Conservation (phyloP, 1,140 invertebrate species). For the Scylla paramamosain region DNA sequence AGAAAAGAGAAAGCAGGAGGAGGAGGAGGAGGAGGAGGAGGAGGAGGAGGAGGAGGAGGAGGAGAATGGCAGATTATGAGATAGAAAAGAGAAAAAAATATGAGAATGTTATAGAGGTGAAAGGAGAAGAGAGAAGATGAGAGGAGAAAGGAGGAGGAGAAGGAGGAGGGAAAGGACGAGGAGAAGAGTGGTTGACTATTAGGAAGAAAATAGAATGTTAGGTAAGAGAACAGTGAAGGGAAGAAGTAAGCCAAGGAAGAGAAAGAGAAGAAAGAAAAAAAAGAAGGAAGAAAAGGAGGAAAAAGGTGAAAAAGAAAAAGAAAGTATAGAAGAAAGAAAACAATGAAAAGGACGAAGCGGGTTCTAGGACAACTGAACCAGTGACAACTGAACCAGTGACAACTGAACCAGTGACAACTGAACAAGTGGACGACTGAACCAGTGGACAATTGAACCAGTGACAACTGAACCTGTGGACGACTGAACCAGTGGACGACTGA, state of each 20-base stretch:
- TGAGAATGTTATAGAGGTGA: not conserved
- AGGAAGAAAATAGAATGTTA: not conserved
- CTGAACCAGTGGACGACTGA: no score
- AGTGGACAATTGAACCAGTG: no score
- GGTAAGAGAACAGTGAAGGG: not conserved
- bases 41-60: slow-evolving; percentile 9
- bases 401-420: no score
- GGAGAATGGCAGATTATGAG: not conserved
- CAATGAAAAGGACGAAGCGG: no score
- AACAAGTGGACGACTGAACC: no score
- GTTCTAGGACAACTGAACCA: no score
- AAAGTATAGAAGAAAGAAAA: not conserved
- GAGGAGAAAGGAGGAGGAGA: not conserved
- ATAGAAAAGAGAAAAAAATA: no score
- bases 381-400: no score
- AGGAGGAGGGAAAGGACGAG: not conserved
- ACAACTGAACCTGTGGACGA: no score
- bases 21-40: slow-evolving; percentile 9
- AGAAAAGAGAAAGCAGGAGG: not conserved
- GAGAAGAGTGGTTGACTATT: no score
- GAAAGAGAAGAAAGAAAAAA: not conserved
- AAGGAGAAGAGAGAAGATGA: not conserved
- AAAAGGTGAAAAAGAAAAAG: not conserved
- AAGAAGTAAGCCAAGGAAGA: no score
- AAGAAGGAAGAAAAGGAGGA: not conserved